Evolutionary conservation across 2,797 vertebrate species (phyloP).

Genomic region (Pseudochirops cupreus): DNA sequence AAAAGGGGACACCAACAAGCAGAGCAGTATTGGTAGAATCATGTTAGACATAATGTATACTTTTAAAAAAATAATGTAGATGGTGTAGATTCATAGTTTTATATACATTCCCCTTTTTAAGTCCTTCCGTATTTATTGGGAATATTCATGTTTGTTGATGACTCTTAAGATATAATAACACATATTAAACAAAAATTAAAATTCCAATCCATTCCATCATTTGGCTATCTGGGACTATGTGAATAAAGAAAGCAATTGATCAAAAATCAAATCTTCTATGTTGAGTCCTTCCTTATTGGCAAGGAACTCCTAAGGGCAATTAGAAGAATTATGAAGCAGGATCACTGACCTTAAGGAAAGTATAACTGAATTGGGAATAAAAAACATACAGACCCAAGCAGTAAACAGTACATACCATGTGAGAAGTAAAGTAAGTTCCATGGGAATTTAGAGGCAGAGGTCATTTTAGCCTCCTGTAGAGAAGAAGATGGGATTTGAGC

Average conservation of each 20-base stretch:
- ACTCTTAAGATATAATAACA: background rate
- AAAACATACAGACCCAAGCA: background rate
- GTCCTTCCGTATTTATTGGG: background rate
- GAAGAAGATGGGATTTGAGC: slow-evolving; percentile 11
- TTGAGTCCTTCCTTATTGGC: background rate
- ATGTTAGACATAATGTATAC: background rate
- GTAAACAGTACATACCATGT: background rate
- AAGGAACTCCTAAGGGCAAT: background rate
- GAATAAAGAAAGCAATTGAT: background rate
- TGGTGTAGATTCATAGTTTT: background rate
- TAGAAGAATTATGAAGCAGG: background rate
- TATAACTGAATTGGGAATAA: background rate
- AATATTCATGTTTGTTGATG: background rate
- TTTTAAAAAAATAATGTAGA: background rate
- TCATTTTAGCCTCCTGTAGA: background rate
- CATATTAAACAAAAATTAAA: background rate
- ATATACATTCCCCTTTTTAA: background rate
- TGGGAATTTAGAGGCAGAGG: slow-evolving; percentile 1
- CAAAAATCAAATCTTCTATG: background rate
- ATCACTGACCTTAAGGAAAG: background rate
- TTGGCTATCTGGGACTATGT: background rate
- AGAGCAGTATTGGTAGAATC: background rate
- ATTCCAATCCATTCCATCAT: background rate
- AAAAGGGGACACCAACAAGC: background rate
- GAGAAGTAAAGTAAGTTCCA: background rate